Evolutionary conservation across 2,797 vertebrate species (phyloP).

Genomic region (Oreonectes daqikongensis): DNA sequence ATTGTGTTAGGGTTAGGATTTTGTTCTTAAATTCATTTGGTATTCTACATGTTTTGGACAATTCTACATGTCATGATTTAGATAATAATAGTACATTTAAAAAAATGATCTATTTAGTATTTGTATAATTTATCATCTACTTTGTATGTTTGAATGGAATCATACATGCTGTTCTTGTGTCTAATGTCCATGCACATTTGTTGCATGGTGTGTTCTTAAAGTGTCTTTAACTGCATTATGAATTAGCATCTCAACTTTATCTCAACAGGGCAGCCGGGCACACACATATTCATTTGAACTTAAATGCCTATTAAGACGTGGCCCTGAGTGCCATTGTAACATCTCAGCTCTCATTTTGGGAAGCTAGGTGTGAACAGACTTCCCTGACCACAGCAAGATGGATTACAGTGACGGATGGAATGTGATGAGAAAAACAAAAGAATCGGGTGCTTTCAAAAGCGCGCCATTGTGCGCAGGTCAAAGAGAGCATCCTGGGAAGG

Average conservation of each 20-base stretch:
- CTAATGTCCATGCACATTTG: too few species aligned
- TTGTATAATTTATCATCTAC: too few species aligned
- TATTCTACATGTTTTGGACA: too few species aligned
- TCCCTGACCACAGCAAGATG: conserved; percentile 61
- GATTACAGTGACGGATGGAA: conserved; percentile 69
- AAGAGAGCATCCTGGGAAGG: conserved; percentile 69
- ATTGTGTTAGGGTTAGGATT: too few species aligned
- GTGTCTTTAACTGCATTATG: background rate
- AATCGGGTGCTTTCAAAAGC: conserved; percentile 63
- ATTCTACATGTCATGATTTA: too few species aligned
- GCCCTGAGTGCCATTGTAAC: background rate
- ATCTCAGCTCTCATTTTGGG: conserved; percentile 44
- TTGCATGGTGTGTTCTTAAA: background rate
- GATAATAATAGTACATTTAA: too few species aligned
- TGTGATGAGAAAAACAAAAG: conserved; percentile 66
- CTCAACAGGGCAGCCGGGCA: background rate
- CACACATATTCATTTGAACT: conserved; percentile 7
- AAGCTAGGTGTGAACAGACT: conserved; percentile 57
- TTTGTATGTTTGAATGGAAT: too few species aligned
- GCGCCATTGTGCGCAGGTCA: conserved; percentile 72
- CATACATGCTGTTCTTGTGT: too few species aligned
- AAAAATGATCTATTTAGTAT: too few species aligned
- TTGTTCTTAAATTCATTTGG: too few species aligned
- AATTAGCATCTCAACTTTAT: conserved; percentile 27
- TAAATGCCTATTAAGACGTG: conserved; percentile 2